Percentiles rank a stretch among this genome's conserved stretches.
Conservation (phyloP, 2,113 vertebrate species). For the Aegypius monachus region DNA sequence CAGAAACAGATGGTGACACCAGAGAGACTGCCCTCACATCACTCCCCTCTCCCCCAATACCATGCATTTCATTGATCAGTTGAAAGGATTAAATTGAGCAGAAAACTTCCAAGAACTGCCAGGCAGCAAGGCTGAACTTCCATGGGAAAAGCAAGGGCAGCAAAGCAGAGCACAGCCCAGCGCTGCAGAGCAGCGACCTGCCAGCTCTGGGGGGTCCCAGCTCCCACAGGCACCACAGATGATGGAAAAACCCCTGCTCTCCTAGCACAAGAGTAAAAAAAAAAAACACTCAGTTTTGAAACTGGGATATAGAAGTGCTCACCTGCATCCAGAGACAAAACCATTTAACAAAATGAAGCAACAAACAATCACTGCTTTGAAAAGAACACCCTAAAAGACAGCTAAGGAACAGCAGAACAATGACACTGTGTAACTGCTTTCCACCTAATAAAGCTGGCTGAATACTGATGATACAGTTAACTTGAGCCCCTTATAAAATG, state of each 20-base stretch:
- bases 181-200: accelerated
- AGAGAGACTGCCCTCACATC: neutral
- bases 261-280: neutral
- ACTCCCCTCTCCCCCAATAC: neutral
- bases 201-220: neutral
- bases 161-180: neutral
- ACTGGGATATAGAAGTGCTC: neutral
- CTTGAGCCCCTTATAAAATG: neutral
- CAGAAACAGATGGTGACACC: constrained; percentile 45
- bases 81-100: constrained; percentile 48
- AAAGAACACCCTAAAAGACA: neutral
- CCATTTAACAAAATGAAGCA: neutral
- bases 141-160: neutral
- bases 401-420: neutral
- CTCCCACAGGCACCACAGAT: neutral
- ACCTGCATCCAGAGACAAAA: neutral
- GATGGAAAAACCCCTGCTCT: neutral
- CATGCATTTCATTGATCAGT: neutral
- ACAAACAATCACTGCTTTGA: neutral
- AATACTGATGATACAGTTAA: neutral
- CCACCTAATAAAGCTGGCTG: neutral
- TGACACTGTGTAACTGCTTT: neutral
- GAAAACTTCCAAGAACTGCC: constrained; percentile 1
- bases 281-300: neutral
- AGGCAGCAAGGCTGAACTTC: neutral